These are phyloP conservation scores for Anastrepha obliqua DNA, from an alignment of 1,140 invertebrate genomes.

Conservation along the genomic window DNA sequence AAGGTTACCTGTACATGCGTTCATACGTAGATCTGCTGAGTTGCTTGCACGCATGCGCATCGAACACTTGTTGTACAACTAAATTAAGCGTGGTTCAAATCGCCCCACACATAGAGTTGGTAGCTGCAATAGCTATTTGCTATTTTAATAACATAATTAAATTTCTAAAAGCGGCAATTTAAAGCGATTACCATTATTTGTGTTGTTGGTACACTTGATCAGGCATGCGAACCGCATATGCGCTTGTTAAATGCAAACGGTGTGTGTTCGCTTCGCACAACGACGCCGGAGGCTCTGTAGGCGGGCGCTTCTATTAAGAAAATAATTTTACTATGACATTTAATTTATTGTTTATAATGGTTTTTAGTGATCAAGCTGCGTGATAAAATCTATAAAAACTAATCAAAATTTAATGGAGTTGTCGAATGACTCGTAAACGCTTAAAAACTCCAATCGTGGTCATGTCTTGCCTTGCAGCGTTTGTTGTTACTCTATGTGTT, in stretches of 20 bases:
- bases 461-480: background rate
- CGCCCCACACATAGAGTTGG: background rate
- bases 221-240: background rate
- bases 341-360: conserved; percentile 34
- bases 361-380: background rate
- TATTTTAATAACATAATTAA: conserved; percentile 48
- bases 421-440: background rate
- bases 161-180: conserved; percentile 43
- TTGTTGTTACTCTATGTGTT: conserved; percentile 45
- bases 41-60: conserved; percentile 16
- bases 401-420: conserved; percentile 42
- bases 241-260: background rate
- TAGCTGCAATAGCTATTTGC: conserved; percentile 3
- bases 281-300: background rate
- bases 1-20: no score
- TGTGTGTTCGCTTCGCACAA: background rate
- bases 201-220: background rate
- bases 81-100: conserved; percentile 15
- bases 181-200: background rate
- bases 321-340: conserved; percentile 37
- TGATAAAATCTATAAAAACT: conserved; percentile 14
- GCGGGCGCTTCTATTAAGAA: conserved; percentile 25
- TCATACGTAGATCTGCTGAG: background rate
- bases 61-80: conserved; percentile 50
- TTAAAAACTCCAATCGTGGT: no score